Evolutionary conservation across 2,113 vertebrate species (phyloP).

Genomic region (Gopherus evgoodei): DNA sequence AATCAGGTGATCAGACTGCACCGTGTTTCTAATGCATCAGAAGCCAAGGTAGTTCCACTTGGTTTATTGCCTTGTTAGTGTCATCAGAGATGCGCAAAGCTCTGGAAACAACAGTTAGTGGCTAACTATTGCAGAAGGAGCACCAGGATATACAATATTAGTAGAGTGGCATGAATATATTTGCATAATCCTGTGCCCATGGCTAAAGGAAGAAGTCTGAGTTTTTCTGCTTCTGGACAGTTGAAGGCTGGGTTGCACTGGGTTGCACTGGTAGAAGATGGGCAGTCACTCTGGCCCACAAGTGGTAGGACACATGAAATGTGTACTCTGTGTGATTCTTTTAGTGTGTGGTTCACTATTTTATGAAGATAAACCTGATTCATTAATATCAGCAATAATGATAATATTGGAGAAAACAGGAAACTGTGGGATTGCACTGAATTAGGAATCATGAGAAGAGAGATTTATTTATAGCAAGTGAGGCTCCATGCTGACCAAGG

Average conservation of each 20-base stretch:
- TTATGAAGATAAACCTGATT: background rate
- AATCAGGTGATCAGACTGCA: background rate
- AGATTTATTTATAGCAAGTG: background rate
- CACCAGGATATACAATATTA: background rate
- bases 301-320: background rate
- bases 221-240: background rate
- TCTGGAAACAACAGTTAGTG: background rate
- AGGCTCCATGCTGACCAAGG: background rate
- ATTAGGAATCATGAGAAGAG: background rate
- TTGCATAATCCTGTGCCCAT: background rate
- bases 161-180: background rate
- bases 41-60: background rate
- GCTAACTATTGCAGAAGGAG: background rate
- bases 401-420: background rate
- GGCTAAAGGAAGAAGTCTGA: background rate
- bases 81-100: background rate
- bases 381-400: background rate
- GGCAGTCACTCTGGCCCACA: background rate
- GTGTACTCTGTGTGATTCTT: background rate
- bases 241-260: background rate
- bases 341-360: background rate
- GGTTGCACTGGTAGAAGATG: background rate
- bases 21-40: background rate
- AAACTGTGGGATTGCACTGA: background rate
- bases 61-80: background rate